Percentiles rank a stretch among this genome's conserved stretches.
These are phyloP conservation scores for Anthonomus grandis DNA, from an alignment of 1,140 invertebrate genomes.

Conservation along the genomic window DNA sequence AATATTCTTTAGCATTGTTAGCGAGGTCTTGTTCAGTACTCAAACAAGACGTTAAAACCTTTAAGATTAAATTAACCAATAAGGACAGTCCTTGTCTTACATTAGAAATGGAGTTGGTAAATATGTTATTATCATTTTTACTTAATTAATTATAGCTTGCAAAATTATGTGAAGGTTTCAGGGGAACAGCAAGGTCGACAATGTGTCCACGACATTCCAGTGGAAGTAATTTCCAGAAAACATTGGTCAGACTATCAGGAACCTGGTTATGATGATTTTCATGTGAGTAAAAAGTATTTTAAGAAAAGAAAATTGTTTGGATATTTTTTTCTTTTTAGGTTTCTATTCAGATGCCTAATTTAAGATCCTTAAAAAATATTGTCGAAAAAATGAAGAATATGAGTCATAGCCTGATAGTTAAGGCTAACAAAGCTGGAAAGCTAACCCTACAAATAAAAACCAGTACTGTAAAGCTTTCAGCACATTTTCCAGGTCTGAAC, in stretches of 20 bases:
- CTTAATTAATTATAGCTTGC: neutral
- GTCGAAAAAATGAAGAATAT: conserved; percentile 80
- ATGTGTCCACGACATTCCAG: conserved; percentile 77
- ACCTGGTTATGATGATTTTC: conserved; percentile 69
- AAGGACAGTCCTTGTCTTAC: conserved; percentile 79
- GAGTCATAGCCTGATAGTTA: conserved; percentile 62
- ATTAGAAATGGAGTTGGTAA: conserved; percentile 69
- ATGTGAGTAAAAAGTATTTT: conserved; percentile 62
- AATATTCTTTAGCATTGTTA: conserved; percentile 53
- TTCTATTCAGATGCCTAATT: conserved; percentile 69
- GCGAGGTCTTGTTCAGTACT: conserved; percentile 61
- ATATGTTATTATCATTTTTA: conserved; percentile 19
- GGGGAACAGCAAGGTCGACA: conserved; percentile 36
- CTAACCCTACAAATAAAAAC: conserved; percentile 72
- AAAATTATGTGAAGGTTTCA: conserved; percentile 27
- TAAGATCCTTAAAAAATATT: conserved; percentile 71
- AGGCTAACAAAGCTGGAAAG: conserved; percentile 66
- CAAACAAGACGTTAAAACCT: conserved; percentile 60
- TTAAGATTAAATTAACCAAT: conserved; percentile 83
- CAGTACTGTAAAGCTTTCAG: conserved; percentile 71
- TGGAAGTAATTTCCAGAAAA: conserved; percentile 70
- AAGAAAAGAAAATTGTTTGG: conserved; percentile 11
- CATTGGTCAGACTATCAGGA: conserved; percentile 74
- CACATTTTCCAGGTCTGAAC: conserved; percentile 68
- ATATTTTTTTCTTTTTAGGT: conserved; percentile 53